phyloP scores from a whole-genome alignment of 2,797 vertebrate species.

The Mus caroli region DNA sequence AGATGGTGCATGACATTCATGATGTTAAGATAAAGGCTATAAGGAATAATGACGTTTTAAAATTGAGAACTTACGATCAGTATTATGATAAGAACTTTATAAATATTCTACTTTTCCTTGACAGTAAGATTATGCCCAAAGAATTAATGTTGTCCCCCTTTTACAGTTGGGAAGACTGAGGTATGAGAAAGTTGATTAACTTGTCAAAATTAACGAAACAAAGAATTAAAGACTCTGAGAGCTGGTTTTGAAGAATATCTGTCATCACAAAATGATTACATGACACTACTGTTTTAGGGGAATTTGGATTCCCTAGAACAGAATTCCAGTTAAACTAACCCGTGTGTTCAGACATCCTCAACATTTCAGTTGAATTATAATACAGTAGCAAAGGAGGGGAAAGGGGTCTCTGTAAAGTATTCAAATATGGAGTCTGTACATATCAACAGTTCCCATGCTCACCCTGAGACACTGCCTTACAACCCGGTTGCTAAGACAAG shows the following conservation, averaged over 20 bases:
- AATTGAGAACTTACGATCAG: background rate
- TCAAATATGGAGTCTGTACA: background rate
- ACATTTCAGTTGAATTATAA: background rate
- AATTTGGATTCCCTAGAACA: slow-evolving; percentile 27
- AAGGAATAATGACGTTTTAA: slow-evolving; percentile 6
- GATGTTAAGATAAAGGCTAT: background rate
- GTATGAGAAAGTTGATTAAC: background rate
- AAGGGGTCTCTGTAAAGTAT: background rate
- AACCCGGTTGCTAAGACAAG: background rate
- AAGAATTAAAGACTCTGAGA: background rate
- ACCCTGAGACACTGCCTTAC: background rate
- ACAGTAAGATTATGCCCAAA: background rate
- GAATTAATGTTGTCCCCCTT: background rate
- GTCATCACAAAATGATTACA: background rate
- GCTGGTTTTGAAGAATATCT: background rate
- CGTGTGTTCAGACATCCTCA: background rate
- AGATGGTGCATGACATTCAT: background rate
- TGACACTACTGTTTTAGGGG: background rate
- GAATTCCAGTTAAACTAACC: background rate
- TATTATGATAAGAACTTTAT: background rate
- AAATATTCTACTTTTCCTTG: slow-evolving; percentile 24
- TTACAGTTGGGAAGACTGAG: slow-evolving; percentile 6
- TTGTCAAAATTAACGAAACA: background rate
- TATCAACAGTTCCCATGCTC: background rate
- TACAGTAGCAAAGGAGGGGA: background rate